Evolutionary conservation across 2,888 invertebrate species (phyloP).

Genomic region (Carcina quercana): DNA sequence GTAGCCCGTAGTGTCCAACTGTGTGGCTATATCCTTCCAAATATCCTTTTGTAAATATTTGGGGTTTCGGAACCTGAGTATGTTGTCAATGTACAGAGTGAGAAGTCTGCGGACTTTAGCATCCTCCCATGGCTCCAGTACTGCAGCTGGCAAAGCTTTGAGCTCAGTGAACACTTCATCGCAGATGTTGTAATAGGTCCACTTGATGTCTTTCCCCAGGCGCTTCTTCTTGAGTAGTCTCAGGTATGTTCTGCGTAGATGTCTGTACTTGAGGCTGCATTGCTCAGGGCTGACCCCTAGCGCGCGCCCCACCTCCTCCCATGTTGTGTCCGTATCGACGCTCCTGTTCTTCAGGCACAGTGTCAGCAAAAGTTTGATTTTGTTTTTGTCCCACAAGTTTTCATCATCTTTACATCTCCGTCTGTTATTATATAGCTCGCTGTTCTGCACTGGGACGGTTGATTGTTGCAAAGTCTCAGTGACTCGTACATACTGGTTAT

Average conservation of each 20-base stretch:
- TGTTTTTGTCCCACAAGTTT: conserved; percentile 54
- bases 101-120: conserved; percentile 46
- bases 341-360: conserved; percentile 44
- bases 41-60: conserved; percentile 52
- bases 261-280: conserved; percentile 54
- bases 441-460: not conserved
- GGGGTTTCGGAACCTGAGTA: conserved; percentile 41
- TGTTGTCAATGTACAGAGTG: conserved; percentile 51
- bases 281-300: conserved; percentile 46
- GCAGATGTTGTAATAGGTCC: conserved; percentile 54
- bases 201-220: conserved; percentile 55
- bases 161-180: conserved; percentile 60
- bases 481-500: conserved; percentile 48
- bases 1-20: conserved; percentile 50
- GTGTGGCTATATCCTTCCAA: conserved; percentile 57
- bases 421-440: conserved; percentile 19
- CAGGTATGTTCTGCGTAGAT: conserved; percentile 52
- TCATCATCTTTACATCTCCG: conserved; percentile 33
- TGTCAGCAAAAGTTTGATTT: conserved; percentile 47
- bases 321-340: conserved; percentile 35
- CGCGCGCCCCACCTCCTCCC: conserved; percentile 44
- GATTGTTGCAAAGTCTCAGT: too few relatives aligned
- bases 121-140: conserved; percentile 57
- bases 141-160: conserved; percentile 37
- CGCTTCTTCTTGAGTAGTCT: conserved; percentile 56